phyloP scores from a whole-genome alignment of 2,113 vertebrate species.

The Ariopsis seemanni region DNA sequence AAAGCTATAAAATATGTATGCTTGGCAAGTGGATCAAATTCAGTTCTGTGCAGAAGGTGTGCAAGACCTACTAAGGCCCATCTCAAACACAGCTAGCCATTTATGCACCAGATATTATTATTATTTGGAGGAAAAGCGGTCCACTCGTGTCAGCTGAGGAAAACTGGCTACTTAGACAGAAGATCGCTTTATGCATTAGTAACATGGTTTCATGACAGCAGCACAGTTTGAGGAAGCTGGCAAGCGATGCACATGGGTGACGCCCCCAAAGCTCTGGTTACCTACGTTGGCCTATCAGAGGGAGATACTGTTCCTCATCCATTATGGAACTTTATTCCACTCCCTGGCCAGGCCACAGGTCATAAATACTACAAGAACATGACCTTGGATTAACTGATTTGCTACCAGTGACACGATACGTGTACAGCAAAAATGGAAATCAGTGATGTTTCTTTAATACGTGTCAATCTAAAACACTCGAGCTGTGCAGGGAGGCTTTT shows the following conservation, averaged over 20 bases:
- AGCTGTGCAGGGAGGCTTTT: not conserved
- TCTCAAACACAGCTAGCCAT: not conserved
- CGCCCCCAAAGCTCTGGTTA: conserved; percentile 81
- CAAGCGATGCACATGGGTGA: conserved; percentile 70
- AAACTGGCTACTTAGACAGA: conserved; percentile 31
- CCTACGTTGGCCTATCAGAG: conserved; percentile 77
- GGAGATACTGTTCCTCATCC: conserved; percentile 82
- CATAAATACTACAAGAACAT: conserved; percentile 50
- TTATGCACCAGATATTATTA: not conserved
- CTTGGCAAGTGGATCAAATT: conserved; percentile 61
- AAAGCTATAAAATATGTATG: conserved; percentile 71
- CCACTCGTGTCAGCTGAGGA: not conserved
- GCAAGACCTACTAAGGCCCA: not conserved
- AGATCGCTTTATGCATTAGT: conserved; percentile 68
- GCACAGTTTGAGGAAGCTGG: conserved; percentile 66
- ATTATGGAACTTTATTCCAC: conserved; percentile 93
- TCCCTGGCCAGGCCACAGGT: conserved; percentile 66
- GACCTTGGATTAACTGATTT: conserved; percentile 50
- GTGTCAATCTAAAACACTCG: not conserved
- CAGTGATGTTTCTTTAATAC: not conserved
- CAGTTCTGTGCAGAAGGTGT: not conserved
- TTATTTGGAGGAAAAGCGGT: not conserved
- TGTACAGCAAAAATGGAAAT: conserved; percentile 19
- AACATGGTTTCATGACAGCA: conserved; percentile 63
- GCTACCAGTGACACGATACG: not conserved